Evolutionary conservation across 2,888 invertebrate genomes (phyloP).

Genomic region (Noctua comes): DNA sequence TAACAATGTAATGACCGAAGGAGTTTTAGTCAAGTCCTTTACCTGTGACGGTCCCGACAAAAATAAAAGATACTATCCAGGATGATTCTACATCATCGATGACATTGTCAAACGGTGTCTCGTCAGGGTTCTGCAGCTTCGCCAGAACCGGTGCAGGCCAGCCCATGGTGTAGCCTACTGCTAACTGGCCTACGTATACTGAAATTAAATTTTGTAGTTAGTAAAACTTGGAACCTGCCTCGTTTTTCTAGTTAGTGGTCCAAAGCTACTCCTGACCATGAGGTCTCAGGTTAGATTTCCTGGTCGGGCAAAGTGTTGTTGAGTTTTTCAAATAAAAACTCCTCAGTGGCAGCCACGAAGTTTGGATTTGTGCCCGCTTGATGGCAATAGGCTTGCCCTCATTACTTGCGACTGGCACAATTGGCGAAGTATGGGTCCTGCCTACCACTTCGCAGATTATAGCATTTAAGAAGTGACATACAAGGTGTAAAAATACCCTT

Average conservation of each 20-base stretch:
- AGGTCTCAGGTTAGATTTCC: not conserved
- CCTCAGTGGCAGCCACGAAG: not conserved
- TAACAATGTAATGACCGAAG: not conserved
- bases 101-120: conserved; percentile 34
- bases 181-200: conserved; percentile 44
- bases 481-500: not conserved
- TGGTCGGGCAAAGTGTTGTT: not conserved
- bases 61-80: conserved; percentile 33
- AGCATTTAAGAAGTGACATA: not conserved
- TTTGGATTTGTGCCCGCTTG: not conserved
- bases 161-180: conserved; percentile 9
- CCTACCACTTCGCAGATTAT: not conserved
- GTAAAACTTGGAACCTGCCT: not conserved
- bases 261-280: not conserved
- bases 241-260: not conserved
- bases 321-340: not conserved
- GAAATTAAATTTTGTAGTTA: conserved; percentile 14
- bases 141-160: conserved; percentile 43
- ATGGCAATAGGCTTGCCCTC: not conserved
- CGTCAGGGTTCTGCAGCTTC: conserved; percentile 30
- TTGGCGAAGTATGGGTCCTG: not conserved
- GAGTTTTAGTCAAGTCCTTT: not conserved
- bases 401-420: not conserved
- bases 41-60: not conserved
- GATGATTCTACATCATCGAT: conserved; percentile 31